Evolutionary conservation across 2,888 invertebrate species (phyloP), one percentile per base, ranked within the genome.

Genomic region (Cephus sareptanus): DNA sequence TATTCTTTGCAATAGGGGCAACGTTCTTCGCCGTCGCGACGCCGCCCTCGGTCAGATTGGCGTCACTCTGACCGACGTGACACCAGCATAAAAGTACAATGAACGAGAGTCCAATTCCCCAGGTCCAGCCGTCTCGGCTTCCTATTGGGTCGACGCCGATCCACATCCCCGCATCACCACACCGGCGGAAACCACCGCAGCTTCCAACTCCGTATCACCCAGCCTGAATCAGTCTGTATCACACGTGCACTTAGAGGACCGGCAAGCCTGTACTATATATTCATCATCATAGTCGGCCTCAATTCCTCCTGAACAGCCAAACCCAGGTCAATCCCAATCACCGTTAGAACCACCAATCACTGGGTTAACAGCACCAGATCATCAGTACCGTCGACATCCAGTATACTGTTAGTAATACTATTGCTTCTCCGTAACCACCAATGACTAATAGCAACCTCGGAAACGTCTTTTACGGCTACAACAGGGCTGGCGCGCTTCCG

Each of bases 151-250:
- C 85, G 83, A 88, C 88, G 83, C 89, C 86, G 89, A 90, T 91
- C 91, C 91, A 91, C 91, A 91, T 91, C 88, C 91, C 91, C 90
- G 91, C 91, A 91, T 91, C 87, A 91, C 91, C 89, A 88, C 78
- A 34, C 30, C 76, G 23, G 76, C 71, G 73, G 73, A 73, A 56
- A 56, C 56, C 56, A 56, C 56, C 56, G 23, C 56, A 23, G 56
- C 56, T 9, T 56, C 76, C 76, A 69, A 37, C 76, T 68, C n/a
- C 2, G 23, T 35, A 33, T 71, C 30, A 34, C 74, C 35, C 71
- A 31, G 33, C 71, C 34, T 71, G 71, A 71, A 71, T 34, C 31
- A 71, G 33, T n/a, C 71, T 71, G 71, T 33, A 71, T 9, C 31
- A 71, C 71, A 6, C 15, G 56, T 23, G 71, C 71, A 31, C 71